Percentiles rank a stretch among this genome's conserved stretches.
Evolutionary conservation across 2,113 vertebrate species (phyloP).

Genomic region (Cyphomyrus discorhynchus): DNA sequence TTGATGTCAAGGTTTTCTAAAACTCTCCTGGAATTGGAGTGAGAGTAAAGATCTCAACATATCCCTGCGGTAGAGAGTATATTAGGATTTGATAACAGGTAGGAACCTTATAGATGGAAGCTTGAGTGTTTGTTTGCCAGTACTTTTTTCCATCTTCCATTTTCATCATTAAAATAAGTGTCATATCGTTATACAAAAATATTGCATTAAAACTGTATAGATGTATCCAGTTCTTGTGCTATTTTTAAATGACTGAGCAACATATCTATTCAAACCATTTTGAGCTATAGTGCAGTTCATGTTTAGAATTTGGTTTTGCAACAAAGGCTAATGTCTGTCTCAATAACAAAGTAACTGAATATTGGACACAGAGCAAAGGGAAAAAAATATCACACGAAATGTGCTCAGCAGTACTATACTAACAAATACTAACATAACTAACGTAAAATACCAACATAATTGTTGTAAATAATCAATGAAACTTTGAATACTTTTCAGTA

Average conservation of each 20-base stretch:
- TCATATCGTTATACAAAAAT: neutral
- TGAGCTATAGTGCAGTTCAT: neutral
- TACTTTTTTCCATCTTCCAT: neutral
- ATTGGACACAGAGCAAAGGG: neutral
- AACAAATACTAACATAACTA: neutral
- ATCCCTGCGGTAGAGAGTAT: neutral
- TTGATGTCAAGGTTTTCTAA: neutral
- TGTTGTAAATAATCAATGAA: neutral
- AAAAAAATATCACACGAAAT: neutral
- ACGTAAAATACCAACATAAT: neutral
- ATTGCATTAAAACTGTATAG: neutral
- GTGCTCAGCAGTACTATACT: neutral
- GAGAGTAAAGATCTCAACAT: neutral
- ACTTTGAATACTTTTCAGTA: neutral
- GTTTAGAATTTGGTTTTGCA: neutral
- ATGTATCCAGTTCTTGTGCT: neutral
- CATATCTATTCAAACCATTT: neutral
- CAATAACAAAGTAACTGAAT: neutral
- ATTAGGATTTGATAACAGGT: neutral
- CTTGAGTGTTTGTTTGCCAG: neutral
- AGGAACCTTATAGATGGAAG: neutral
- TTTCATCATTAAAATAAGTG: neutral
- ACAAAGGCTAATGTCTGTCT: neutral
- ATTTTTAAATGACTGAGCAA: neutral
- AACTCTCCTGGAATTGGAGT: neutral